These are phyloP conservation scores for Dolichallabes microphthalmus DNA, from an alignment of 2,113 vertebrate genomes.

Conservation along the genomic window DNA sequence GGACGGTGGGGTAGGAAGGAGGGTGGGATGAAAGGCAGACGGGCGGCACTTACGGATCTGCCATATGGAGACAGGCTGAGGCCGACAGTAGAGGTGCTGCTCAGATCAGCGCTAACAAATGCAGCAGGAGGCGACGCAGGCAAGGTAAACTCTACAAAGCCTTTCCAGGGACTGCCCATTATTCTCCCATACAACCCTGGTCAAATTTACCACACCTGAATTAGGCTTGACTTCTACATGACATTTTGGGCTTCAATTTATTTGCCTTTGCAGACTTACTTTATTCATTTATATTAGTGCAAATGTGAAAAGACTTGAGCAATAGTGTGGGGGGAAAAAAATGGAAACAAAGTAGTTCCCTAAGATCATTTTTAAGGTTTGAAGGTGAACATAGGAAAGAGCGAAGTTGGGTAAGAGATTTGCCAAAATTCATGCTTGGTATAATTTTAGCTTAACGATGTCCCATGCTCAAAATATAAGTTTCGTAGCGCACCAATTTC, in stretches of 20 bases:
- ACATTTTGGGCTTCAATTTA: conserved; percentile 18
- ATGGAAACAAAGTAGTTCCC: conserved; percentile 54
- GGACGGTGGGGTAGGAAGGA: conserved; percentile 56
- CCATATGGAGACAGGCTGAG: conserved; percentile 79
- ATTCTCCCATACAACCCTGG: conserved; percentile 74
- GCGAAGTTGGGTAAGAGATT: background rate
- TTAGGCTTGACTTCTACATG: conserved; percentile 58
- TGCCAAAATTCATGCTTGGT: background rate
- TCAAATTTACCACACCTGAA: conserved; percentile 67
- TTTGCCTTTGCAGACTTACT: conserved; percentile 29
- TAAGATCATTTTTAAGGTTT: no score
- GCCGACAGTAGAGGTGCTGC: conserved; percentile 75
- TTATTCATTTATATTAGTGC: conserved; percentile 66
- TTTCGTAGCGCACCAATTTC: background rate
- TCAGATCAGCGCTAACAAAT: conserved; percentile 77
- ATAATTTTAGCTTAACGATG: background rate
- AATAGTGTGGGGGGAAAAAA: conserved; percentile 46
- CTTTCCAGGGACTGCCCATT: conserved; percentile 79
- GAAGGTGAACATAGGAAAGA: conserved; percentile 55
- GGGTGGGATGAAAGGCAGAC: conserved; percentile 60
- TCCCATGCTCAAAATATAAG: background rate
- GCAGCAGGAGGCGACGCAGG: conserved; percentile 76
- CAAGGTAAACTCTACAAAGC: conserved; percentile 78
- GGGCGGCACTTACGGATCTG: conserved; percentile 76
- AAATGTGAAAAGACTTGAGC: conserved; percentile 72